Evolutionary conservation across 2,888 invertebrate species (phyloP).

Genomic region (Rhyacophila evoluta): DNA sequence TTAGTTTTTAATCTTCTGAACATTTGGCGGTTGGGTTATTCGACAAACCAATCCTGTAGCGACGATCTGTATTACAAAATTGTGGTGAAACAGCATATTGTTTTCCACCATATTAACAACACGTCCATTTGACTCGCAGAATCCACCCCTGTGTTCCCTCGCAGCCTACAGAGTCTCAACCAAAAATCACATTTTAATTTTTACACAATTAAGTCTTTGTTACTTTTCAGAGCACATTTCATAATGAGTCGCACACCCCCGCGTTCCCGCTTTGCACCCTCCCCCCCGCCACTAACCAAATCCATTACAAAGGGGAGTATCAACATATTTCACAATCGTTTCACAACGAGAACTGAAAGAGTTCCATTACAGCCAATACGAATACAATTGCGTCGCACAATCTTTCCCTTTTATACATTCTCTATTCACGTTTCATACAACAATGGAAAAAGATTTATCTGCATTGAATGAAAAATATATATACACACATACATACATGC

Average conservation of each 20-base stretch:
- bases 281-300: conserved; percentile 48
- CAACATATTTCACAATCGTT: conserved; percentile 55
- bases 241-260: conserved; percentile 48
- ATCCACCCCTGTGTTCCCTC: background rate
- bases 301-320: conserved; percentile 55
- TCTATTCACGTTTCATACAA: conserved; percentile 55
- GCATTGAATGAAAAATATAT: conserved; percentile 55
- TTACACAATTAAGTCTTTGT: conserved; percentile 51
- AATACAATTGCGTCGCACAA: conserved; percentile 55
- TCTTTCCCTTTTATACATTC: conserved; percentile 55
- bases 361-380: conserved; percentile 55
- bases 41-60: too few relatives aligned
- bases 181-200: conserved; percentile 44
- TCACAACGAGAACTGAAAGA: conserved; percentile 54
- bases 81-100: too few relatives aligned
- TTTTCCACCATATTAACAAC: too few relatives aligned
- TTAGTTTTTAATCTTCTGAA: too few relatives aligned
- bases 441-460: conserved; percentile 55
- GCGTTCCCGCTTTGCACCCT: background rate
- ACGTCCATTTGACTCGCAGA: background rate
- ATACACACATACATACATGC: conserved; percentile 36
- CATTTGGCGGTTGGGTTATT: too few relatives aligned
- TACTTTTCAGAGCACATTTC: conserved; percentile 48
- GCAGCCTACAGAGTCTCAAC: background rate
- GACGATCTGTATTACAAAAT: too few relatives aligned